Base-by-base conservation (phyloP, 2,113 vertebrate species). In the Salvelinus sp. region DNA sequence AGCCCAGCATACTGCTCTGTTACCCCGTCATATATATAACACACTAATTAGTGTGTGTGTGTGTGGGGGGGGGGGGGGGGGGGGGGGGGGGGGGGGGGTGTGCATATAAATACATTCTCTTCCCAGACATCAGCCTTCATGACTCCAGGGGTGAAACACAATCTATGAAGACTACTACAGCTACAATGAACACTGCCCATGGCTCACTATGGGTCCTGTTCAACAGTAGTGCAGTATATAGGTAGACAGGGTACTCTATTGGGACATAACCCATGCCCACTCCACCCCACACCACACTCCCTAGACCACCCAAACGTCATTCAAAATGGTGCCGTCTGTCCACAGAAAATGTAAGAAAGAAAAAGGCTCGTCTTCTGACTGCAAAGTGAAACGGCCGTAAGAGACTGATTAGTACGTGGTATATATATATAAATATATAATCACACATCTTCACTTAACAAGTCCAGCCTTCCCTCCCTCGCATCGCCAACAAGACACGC, bases 401-500 rank as follows among this genome's bases (percentile, higher is more conserved):
- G 60, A 47, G 7, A 27, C 38, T 44, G 30, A 28, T n/a, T n/a
- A 38, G 30, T 16, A 30, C 62, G 28, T 28, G 30, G 27, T 3
- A 2, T 25, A 25, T 25, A 3, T 3, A 27, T 27, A 3, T 27
- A 2, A 27, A 27, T 27, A 27, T 27, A 87, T 79, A 67, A 73
- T 14, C 16, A 18, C 3, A 57, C 64, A 76, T 76, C 38, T 75
- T 70, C 79, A 48, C 1, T 2, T 50, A 67, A 80, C 73, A 77
- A 77, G 30, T 33, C 30, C 5, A 6, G 30, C 30, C 30, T 5
- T 30, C 60, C 25, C 71, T 75, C 74, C 77, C 78, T 75, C 25
- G 74, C 78, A 74, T 48, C 62, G 48, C 69, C 74, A 69, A 69
- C n/a, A 69, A 77, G 69, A 74, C 62, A 78, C 62, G 30, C 54